These are phyloP conservation scores for Bombycilla garrulus DNA, from an alignment of 2,113 vertebrate species.

Conservation along the genomic window DNA sequence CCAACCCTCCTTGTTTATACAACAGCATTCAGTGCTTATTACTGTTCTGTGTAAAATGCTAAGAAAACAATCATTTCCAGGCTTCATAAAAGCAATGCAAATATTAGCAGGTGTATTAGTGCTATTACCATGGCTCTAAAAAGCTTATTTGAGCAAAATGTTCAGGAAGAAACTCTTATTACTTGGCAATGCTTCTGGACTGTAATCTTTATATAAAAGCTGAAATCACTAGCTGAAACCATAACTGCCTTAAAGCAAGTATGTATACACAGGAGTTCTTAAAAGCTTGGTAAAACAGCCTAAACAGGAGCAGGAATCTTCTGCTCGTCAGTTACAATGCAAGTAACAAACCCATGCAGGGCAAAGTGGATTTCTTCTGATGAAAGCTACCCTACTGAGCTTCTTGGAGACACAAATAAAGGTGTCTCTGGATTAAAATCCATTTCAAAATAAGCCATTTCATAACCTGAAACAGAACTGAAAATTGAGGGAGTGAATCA, in stretches of 20 bases:
- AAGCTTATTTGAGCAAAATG: slow-evolving; percentile 17
- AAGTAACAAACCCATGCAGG: not conserved
- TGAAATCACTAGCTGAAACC: slow-evolving; percentile 1
- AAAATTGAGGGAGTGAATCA: not conserved
- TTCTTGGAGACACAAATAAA: not conserved
- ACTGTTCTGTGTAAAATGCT: slow-evolving; percentile 2
- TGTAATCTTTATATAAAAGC: slow-evolving; percentile 31
- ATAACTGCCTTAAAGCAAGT: not conserved
- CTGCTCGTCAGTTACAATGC: not conserved
- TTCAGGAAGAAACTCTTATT: slow-evolving; percentile 29
- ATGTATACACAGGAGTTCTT: not conserved
- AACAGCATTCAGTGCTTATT: not conserved
- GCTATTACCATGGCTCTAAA: slow-evolving; percentile 37
- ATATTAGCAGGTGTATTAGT: slow-evolving; percentile 33
- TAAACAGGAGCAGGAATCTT: not conserved
- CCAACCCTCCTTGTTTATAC: not conserved
- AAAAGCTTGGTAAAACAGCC: not conserved
- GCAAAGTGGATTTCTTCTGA: not conserved
- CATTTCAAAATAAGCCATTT: not conserved
- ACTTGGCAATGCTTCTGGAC: slow-evolving; percentile 6
- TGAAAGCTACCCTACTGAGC: rapidly evolving
- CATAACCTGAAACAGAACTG: not conserved
- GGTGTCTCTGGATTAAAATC: not conserved
- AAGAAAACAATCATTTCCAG: slow-evolving; percentile 28
- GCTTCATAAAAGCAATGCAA: slow-evolving; percentile 39